Conservation (phyloP, 2,113 vertebrate genomes). For the Channa argus region DNA sequence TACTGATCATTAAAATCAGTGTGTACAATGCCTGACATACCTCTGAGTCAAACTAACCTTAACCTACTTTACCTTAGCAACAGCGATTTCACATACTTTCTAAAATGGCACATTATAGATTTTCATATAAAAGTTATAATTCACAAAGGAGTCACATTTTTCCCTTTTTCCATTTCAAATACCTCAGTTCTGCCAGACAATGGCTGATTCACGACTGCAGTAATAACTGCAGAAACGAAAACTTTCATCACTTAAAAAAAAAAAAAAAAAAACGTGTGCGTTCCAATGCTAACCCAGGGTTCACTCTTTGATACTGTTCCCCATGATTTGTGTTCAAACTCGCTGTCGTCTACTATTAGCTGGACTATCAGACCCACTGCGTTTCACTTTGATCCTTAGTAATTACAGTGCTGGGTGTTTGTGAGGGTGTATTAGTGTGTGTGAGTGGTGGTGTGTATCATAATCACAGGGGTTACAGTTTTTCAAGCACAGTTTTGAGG, state of each 20-base stretch:
- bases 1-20: background rate
- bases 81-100: too few species aligned
- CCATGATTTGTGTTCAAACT: conserved; percentile 38
- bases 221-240: conserved; percentile 6
- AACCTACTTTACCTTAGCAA: background rate
- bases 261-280: too few species aligned
- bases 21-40: background rate
- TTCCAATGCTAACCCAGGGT: background rate
- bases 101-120: background rate
- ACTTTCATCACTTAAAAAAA: background rate
- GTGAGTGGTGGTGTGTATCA: conserved; percentile 9
- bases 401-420: conserved; percentile 39
- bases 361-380: conserved; percentile 22
- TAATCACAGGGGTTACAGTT: conserved; percentile 22
- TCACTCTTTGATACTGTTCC: conserved; percentile 42
- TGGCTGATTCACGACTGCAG: background rate
- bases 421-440: conserved; percentile 9
- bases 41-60: background rate
- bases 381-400: conserved; percentile 51
- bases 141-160: background rate
- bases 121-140: background rate
- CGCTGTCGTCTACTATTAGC: conserved; percentile 38
- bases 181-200: background rate
- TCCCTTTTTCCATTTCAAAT: conserved; percentile 8
- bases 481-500: conserved; percentile 25